Conservation (phyloP, 1,140 invertebrate genomes). For the Sycophila sp. region DNA sequence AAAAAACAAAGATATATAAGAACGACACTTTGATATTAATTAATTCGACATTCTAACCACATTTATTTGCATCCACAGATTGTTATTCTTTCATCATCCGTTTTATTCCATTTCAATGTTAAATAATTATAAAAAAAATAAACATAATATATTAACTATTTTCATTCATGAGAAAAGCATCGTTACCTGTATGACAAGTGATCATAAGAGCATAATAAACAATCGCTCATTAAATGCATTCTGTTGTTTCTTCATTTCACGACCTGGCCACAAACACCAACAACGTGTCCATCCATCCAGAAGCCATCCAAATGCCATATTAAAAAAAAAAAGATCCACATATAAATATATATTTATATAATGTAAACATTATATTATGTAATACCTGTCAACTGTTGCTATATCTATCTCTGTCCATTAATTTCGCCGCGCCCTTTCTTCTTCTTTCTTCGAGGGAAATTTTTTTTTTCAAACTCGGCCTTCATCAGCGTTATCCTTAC, state of each 20-base stretch:
- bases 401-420: background rate
- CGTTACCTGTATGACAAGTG: slow-evolving; percentile 69
- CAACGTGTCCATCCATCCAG: slow-evolving; percentile 56
- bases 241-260: slow-evolving; percentile 69
- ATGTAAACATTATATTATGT: slow-evolving; percentile 20
- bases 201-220: slow-evolving; percentile 69
- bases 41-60: slow-evolving; percentile 62
- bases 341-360: slow-evolving; percentile 18
- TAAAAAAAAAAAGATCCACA: slow-evolving; percentile 24
- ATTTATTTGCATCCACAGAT: slow-evolving; percentile 65
- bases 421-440: slow-evolving; percentile 9
- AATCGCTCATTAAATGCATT: slow-evolving; percentile 70
- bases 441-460: background rate
- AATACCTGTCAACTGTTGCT: too few relatives aligned
- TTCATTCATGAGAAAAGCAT: slow-evolving; percentile 68
- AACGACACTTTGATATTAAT: slow-evolving; percentile 40
- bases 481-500: slow-evolving; percentile 17
- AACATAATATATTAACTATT: slow-evolving; percentile 69
- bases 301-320: slow-evolving; percentile 36
- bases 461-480: background rate
- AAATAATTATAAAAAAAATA: slow-evolving; percentile 64
- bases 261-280: slow-evolving; percentile 61
- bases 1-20: slow-evolving; percentile 30
- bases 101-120: slow-evolving; percentile 66
- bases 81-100: slow-evolving; percentile 67